A percentile compares a stretch with the other conserved stretches of the same genome.
Conservation (phyloP, 1,140 invertebrate genomes). For the Vanessa atalanta region DNA sequence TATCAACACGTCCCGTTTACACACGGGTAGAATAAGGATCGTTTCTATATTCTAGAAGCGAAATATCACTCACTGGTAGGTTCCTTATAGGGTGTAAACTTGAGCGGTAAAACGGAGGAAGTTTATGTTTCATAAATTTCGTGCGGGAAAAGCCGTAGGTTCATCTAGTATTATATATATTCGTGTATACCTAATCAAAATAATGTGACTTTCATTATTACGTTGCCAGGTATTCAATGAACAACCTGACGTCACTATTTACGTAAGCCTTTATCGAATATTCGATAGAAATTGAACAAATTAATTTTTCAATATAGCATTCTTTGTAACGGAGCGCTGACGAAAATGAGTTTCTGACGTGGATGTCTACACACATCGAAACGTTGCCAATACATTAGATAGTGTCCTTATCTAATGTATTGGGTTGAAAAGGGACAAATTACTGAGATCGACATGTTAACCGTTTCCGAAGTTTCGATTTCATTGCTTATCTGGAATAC, state of each 20-base stretch:
- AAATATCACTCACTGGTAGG: too few relatives aligned
- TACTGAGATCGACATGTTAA: neutral
- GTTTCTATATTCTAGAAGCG: too few relatives aligned
- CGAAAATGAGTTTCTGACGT: conserved; percentile 23
- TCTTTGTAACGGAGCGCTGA: conserved; percentile 11
- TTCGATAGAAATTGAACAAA: conserved; percentile 25
- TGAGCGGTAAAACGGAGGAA: too few relatives aligned
- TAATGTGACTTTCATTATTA: too few relatives aligned
- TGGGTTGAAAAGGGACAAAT: conserved; percentile 1
- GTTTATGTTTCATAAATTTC: too few relatives aligned
- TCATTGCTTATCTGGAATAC: neutral
- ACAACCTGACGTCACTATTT: neutral
- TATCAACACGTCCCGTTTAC: too few relatives aligned
- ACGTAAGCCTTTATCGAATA: conserved; percentile 11
- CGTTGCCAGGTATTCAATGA: too few relatives aligned
- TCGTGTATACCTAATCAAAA: too few relatives aligned
- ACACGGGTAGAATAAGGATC: too few relatives aligned
- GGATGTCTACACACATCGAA: conserved; percentile 6
- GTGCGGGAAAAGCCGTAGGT: too few relatives aligned
- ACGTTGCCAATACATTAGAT: neutral
- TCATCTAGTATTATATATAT: too few relatives aligned
- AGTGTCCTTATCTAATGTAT: conserved; percentile 7
- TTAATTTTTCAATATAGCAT: conserved; percentile 25
- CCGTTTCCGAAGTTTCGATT: neutral
- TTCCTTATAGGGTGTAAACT: too few relatives aligned